These are phyloP conservation scores for Aurelia aurita complex sp. Pacific DNA, from an alignment of 30 jellyfish, hydroid and myxozoan genomes.

Conservation along the genomic window DNA sequence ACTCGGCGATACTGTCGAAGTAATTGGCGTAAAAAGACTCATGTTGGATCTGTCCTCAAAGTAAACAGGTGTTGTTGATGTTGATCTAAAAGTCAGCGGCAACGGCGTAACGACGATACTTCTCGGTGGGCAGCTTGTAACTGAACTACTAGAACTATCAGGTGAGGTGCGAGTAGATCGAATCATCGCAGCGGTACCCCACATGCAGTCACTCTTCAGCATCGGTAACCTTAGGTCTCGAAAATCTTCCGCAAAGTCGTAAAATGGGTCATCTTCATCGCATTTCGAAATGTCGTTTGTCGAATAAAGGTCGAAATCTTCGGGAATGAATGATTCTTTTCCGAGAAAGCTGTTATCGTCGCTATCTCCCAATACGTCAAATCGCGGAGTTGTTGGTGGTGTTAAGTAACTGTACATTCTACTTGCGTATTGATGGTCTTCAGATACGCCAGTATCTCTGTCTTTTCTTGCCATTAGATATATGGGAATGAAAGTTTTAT, in stretches of 20 bases:
- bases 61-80: conserved; percentile 58
- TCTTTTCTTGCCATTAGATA: conserved; percentile 54
- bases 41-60: conserved; percentile 35
- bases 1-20: conserved; percentile 33
- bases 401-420: conserved; percentile 40
- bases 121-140: conserved; percentile 40
- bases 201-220: conserved; percentile 74
- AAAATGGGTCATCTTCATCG: conserved; percentile 57
- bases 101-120: conserved; percentile 74
- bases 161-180: conserved; percentile 49
- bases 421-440: conserved; percentile 56
- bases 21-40: conserved; percentile 49
- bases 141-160: conserved; percentile 28
- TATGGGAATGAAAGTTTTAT: no score
- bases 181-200: conserved; percentile 67
- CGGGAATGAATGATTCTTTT: conserved; percentile 31
- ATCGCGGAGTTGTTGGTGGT: conserved; percentile 49
- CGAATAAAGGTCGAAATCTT: conserved; percentile 28
- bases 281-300: neutral
- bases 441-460: conserved; percentile 7
- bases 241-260: conserved; percentile 69
- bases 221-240: conserved; percentile 50
- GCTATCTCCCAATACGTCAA: conserved; percentile 19
- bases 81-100: conserved; percentile 59
- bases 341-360: conserved; percentile 32